Evolutionary conservation across 2,797 vertebrate genomes (phyloP), one percentile per base, ranked within the genome.

Genomic region (Poeciliopsis gracilis): DNA sequence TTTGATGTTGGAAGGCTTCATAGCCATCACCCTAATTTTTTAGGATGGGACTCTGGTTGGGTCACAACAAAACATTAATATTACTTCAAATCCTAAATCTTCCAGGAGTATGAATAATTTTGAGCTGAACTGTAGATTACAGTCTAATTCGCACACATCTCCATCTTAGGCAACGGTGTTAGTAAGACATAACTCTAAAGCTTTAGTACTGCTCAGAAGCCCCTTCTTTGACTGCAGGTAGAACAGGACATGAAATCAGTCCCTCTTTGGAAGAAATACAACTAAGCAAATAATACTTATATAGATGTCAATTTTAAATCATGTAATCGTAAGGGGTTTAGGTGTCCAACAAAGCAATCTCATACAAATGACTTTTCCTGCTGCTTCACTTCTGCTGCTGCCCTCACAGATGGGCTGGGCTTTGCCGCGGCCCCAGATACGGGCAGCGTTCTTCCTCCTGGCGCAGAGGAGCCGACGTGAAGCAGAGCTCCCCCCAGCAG

Each of bases 301-400:
- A 45, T 33, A 33, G 67, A 75, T 12, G 2, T 69, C 80, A 20
- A 80, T 80, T 87, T 28, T 20, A 71, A 63, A 23, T 4, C 23
- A 38, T 77, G 23, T 77, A 38, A n/a, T 36, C n/a, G 2, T 72
- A 46, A 63, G 69, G 23, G 30, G 49, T 7, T 20, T 72, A 49
- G 1, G 12, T n/a, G 72, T 83, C 6, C 20, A 41, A 72, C 61
- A 28, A 59, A 83, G 30, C 63, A 18, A 78, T 47, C 57, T 95
- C 76, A 96, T 63, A 95, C 94, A 53, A 94, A 96, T 12, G 94
- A 93, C 74, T 94, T 95, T 38, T 95, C 95, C 46, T 80, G 87
- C 69, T 89, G 84, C 81, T 95, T 95, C 49, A 61, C 92, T 49
- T 94, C 93, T 47, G 69, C 88, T 41, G 85, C 79, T 20, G 84